Conservation (phyloP, 2,113 vertebrate species). For the Cavia aperea region DNA sequence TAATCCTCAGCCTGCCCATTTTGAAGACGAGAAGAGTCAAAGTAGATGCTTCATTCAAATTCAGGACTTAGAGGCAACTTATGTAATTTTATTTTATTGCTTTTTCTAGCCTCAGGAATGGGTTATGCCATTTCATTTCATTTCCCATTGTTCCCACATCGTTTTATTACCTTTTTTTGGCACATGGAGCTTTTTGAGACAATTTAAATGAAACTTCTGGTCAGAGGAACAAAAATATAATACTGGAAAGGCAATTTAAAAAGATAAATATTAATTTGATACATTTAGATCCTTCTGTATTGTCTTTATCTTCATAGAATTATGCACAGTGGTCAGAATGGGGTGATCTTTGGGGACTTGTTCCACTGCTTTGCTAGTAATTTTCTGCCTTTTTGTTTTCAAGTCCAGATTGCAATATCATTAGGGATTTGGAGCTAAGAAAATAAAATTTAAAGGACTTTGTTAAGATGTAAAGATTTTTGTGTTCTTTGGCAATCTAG, state of each 20-base stretch:
- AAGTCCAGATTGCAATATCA: neutral
- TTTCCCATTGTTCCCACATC: neutral
- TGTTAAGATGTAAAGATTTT: neutral
- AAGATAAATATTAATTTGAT: constrained; percentile 18
- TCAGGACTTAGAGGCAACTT: neutral
- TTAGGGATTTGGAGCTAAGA: neutral
- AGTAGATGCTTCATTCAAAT: constrained; percentile 19
- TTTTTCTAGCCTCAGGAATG: neutral
- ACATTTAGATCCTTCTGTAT: neutral
- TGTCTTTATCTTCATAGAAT: neutral
- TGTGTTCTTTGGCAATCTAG: neutral
- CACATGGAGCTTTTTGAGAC: constrained; percentile 7
- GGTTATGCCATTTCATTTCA: constrained; percentile 32
- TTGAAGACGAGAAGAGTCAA: constrained; percentile 28
- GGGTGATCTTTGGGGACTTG: neutral
- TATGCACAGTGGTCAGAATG: neutral
- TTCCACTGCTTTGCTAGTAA: neutral
- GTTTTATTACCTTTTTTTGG: constrained; percentile 26
- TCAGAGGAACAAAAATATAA: constrained; percentile 19
- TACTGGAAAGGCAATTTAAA: constrained; percentile 19
- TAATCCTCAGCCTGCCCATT: constrained; percentile 43
- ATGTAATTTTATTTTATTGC: neutral
- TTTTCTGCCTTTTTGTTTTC: neutral
- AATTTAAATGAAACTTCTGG: constrained; percentile 27
- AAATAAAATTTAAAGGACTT: neutral